Percentiles rank a stretch among this genome's conserved stretches.
Conservation (phyloP, 2,113 vertebrate species). For the Nyctibius bracteatus region DNA sequence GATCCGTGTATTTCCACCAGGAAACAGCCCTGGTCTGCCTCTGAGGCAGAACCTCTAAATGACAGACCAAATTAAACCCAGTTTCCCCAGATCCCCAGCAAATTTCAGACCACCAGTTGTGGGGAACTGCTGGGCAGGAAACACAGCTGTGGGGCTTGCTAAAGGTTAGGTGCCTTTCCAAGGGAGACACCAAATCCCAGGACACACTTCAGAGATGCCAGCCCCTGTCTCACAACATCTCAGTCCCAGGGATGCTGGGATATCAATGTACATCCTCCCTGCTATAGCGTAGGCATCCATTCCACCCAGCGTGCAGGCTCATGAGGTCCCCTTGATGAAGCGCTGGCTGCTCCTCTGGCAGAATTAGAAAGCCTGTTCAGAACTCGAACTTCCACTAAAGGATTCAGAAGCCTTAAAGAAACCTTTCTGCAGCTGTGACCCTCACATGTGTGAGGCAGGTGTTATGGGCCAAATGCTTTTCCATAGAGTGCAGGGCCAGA, state of each 20-base stretch:
- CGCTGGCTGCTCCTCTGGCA: neutral
- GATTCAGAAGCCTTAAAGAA: neutral
- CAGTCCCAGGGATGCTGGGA: neutral
- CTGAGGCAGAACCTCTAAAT: neutral
- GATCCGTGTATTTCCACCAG: neutral
- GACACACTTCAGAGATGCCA: neutral
- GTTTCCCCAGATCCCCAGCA: neutral
- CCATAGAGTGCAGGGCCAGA: neutral
- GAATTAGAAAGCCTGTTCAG: neutral
- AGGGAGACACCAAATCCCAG: neutral
- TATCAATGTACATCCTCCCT: fast-evolving
- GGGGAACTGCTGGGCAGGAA: neutral
- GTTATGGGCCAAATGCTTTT: neutral
- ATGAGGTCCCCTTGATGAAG: neutral
- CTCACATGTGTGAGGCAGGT: neutral
- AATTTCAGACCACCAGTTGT: neutral
- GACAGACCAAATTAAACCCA: neutral
- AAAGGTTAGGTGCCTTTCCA: neutral
- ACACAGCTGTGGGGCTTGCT: neutral
- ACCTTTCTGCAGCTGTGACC: neutral
- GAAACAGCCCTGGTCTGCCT: neutral
- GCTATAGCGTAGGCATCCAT: fast-evolving
- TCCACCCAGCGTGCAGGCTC: fast-evolving
- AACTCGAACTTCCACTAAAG: neutral
- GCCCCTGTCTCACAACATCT: neutral